These are phyloP conservation scores for Ictalurus punctatus DNA, from an alignment of 2,113 vertebrate genomes.

Conservation along the genomic window DNA sequence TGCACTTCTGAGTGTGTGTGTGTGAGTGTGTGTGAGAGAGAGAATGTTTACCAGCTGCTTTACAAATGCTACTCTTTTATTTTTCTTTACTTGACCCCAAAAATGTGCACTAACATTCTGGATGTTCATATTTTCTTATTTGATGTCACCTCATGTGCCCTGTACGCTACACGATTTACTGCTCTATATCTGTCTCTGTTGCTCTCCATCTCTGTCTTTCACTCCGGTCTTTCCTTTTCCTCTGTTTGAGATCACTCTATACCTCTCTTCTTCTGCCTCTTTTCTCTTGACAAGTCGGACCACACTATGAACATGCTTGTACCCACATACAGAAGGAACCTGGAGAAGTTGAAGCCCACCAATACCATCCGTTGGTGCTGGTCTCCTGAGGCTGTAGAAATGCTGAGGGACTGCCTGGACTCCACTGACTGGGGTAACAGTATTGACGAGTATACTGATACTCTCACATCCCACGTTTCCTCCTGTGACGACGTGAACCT, in stretches of 20 bases:
- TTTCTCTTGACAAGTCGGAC: neutral
- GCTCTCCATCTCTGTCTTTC: neutral
- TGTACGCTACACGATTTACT: neutral
- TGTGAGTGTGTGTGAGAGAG: neutral
- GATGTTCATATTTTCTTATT: neutral
- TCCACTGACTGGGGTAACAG: neutral
- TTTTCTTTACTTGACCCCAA: neutral
- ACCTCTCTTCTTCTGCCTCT: neutral
- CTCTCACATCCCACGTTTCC: neutral
- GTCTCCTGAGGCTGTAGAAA: neutral
- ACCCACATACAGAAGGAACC: neutral
- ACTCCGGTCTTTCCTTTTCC: neutral
- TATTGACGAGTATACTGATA: neutral
- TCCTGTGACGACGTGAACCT: neutral
- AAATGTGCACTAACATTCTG: neutral
- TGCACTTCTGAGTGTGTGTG: neutral
- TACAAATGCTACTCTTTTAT: neutral
- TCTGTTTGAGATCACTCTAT: neutral
- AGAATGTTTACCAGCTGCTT: neutral
- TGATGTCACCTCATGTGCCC: neutral
- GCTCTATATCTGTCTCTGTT: neutral
- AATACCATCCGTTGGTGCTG: neutral
- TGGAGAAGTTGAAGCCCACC: neutral
- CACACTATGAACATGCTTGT: neutral
- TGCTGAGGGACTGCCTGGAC: neutral